A percentile compares a stretch with the other conserved stretches of the same genome.
Evolutionary conservation across 53 echinoderm and acorn worm genomes (phyloP).

Genomic region (Echinometra lucunter): DNA sequence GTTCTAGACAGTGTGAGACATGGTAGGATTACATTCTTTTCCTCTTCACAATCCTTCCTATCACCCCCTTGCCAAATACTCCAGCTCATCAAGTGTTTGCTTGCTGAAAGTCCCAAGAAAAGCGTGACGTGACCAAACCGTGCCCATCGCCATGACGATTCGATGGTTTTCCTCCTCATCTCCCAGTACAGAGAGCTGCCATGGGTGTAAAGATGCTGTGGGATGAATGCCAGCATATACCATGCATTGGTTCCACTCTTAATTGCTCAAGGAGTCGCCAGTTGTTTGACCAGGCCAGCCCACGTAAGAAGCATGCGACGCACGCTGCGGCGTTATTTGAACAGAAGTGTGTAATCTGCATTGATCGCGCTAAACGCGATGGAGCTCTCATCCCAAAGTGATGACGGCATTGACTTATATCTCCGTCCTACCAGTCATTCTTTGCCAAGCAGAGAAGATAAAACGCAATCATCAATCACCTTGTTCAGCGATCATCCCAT

Average conservation of each 20-base stretch:
- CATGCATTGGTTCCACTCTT: slow-evolving; percentile 40
- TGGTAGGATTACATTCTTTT: neutral
- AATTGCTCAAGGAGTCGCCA: slow-evolving; percentile 68
- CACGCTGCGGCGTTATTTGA: slow-evolving; percentile 61
- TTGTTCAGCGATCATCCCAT: neutral
- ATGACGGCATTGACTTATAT: slow-evolving; percentile 51
- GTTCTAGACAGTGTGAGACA: slow-evolving; percentile 26
- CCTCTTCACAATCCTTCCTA: neutral
- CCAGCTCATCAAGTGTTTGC: slow-evolving; percentile 46
- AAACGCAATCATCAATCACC: slow-evolving; percentile 29
- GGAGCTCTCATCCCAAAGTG: slow-evolving; percentile 27
- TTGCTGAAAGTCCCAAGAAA: slow-evolving; percentile 26
- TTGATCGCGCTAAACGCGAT: slow-evolving; percentile 69
- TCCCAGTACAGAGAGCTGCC: neutral
- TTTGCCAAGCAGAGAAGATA: neutral
- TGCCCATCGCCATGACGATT: slow-evolving; percentile 29
- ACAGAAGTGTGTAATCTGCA: slow-evolving; percentile 71
- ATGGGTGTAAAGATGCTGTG: slow-evolving; percentile 2
- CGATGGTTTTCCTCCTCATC: neutral
- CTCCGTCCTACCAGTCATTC: slow-evolving; percentile 13
- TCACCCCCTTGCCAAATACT: slow-evolving; percentile 10
- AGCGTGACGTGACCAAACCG: slow-evolving; percentile 44
- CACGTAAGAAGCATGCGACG: slow-evolving; percentile 24
- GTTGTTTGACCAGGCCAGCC: slow-evolving; percentile 57
- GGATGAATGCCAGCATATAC: neutral